These are phyloP conservation scores for Chironomus striatipennis DNA, from an alignment of 1,140 invertebrate species.

Conservation along the genomic window DNA sequence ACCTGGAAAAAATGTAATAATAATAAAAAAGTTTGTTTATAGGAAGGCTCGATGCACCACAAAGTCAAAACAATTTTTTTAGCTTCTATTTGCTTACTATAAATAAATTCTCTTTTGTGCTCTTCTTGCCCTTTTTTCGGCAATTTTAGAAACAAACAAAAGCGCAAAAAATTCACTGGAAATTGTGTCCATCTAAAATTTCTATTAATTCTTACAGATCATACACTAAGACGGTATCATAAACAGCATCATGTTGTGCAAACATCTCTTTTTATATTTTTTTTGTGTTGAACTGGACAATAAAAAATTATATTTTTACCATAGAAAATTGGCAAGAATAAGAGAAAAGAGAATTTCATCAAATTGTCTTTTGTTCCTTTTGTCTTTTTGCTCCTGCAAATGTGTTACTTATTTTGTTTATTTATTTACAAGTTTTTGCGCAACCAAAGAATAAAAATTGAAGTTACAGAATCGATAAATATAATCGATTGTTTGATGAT, in stretches of 20 bases:
- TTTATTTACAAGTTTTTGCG: background rate
- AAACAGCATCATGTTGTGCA: conserved; percentile 2
- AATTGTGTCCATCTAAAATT: background rate
- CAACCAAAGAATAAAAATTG: background rate
- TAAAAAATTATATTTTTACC: background rate
- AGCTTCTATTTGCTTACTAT: background rate
- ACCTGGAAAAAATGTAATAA: too few relatives aligned
- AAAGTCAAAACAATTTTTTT: too few relatives aligned
- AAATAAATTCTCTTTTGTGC: background rate
- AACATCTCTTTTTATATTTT: background rate
- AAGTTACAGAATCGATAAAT: background rate
- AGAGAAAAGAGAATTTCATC: background rate
- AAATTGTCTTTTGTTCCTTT: background rate
- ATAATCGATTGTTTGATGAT: conserved; percentile 3
- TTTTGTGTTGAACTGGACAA: background rate
- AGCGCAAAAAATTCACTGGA: background rate
- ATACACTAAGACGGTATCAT: background rate
- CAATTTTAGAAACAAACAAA: background rate
- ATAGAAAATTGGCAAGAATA: background rate
- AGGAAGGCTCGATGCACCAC: background rate
- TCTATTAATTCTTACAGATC: background rate
- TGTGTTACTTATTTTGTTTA: background rate
- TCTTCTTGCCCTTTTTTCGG: background rate
- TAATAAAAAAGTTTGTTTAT: background rate
- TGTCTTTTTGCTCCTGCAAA: background rate